These are phyloP conservation scores for Mellilla xanthometata DNA, from an alignment of 2,888 invertebrate genomes.

Conservation along the genomic window DNA sequence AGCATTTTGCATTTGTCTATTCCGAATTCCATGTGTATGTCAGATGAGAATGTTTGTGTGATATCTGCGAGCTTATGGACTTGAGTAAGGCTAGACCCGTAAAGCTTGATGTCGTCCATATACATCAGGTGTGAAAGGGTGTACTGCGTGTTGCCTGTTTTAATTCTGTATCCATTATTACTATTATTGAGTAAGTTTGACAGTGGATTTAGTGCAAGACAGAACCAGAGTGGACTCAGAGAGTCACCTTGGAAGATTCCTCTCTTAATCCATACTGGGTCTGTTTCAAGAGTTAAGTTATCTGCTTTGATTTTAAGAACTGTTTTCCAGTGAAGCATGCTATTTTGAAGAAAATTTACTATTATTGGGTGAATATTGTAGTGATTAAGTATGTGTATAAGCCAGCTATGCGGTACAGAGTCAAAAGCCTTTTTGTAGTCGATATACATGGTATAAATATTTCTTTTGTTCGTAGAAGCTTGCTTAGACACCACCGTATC, in stretches of 20 bases:
- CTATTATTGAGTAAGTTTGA: slow-evolving; percentile 1
- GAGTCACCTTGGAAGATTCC: slow-evolving; percentile 24
- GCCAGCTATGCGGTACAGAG: slow-evolving; percentile 18
- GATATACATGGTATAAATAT: slow-evolving; percentile 10
- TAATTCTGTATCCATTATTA: neutral
- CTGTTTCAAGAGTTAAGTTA: too few species aligned
- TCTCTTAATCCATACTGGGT: slow-evolving; percentile 12
- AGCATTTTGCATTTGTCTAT: too few species aligned
- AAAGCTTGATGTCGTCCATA: neutral
- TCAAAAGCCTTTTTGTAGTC: slow-evolving; percentile 16
- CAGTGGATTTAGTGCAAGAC: slow-evolving; percentile 20
- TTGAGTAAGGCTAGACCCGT: neutral
- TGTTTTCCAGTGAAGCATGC: slow-evolving; percentile 15
- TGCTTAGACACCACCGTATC: slow-evolving; percentile 8
- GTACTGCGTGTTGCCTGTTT: neutral
- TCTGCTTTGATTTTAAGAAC: neutral
- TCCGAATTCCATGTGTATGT: too few species aligned
- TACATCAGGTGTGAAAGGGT: neutral
- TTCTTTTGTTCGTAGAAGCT: neutral
- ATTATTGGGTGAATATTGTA: slow-evolving; percentile 22
- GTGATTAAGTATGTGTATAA: slow-evolving; percentile 11
- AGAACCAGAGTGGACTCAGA: slow-evolving; percentile 23
- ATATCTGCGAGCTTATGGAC: neutral
- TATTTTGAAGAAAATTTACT: slow-evolving; percentile 4
- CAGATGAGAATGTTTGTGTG: neutral